These are phyloP conservation scores for Dicyrtoma fusca DNA, from an alignment of 2,888 invertebrate genomes.

Conservation along the genomic window DNA sequence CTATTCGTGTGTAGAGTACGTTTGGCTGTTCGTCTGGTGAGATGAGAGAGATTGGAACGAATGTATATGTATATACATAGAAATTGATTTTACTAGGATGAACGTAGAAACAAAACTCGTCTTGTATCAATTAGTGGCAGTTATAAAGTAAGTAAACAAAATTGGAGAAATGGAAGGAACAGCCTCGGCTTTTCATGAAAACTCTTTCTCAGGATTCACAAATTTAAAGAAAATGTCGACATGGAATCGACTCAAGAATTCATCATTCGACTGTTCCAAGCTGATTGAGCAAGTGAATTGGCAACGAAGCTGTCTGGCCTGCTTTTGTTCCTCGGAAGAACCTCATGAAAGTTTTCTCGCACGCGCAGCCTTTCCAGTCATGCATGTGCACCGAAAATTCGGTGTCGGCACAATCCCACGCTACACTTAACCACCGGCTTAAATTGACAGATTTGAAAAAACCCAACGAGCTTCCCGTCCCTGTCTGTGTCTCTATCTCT, in stretches of 20 bases:
- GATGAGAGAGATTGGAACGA: neutral
- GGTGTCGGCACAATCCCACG: conserved; percentile 39
- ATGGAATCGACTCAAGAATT: conserved; percentile 33
- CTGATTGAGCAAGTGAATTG: conserved; percentile 50
- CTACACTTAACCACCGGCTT: conserved; percentile 40
- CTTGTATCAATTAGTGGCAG: too few species aligned
- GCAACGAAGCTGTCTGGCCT: conserved; percentile 56
- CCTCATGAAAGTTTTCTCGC: conserved; percentile 43
- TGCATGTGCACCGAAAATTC: conserved; percentile 46
- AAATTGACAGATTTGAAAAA: conserved; percentile 36
- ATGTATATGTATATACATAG: too few species aligned
- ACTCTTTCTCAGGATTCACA: conserved; percentile 8
- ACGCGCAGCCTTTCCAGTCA: conserved; percentile 46
- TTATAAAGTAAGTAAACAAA: too few species aligned
- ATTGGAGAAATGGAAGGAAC: too few species aligned
- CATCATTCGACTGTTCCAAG: conserved; percentile 36
- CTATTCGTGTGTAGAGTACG: neutral
- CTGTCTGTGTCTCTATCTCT: conserved; percentile 1
- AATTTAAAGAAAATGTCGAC: conserved; percentile 34
- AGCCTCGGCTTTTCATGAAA: conserved; percentile 20
- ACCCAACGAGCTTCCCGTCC: conserved; percentile 13
- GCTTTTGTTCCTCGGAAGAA: conserved; percentile 45
- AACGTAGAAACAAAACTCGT: too few species aligned
- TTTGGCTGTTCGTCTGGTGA: too few species aligned
- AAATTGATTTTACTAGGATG: too few species aligned